These are phyloP conservation scores for Hoplias malabaricus DNA, from an alignment of 2,113 vertebrate genomes.

Conservation along the genomic window DNA sequence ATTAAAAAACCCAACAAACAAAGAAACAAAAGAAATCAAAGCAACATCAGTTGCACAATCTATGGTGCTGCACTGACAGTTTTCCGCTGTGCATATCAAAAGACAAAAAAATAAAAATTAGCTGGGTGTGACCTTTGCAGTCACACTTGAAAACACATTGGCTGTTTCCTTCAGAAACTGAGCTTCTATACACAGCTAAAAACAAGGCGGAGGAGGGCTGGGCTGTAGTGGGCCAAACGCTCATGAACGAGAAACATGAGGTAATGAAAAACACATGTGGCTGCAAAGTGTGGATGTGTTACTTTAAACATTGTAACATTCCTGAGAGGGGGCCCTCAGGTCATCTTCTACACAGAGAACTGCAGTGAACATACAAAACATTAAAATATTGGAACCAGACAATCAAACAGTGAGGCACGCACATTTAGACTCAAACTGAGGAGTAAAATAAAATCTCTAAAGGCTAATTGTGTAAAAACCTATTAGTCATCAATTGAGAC, in stretches of 20 bases:
- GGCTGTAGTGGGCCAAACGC: background rate
- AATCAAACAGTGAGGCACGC: constrained; percentile 59
- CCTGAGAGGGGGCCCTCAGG: constrained; percentile 60
- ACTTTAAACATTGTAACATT: constrained; percentile 43
- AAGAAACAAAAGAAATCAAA: background rate
- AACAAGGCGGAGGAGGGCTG: background rate
- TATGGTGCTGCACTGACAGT: background rate
- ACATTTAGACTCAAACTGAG: constrained; percentile 59
- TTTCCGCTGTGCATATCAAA: background rate
- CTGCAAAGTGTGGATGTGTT: constrained; percentile 51
- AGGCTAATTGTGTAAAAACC: constrained; percentile 15
- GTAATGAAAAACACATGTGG: constrained; percentile 64
- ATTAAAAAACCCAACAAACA: background rate
- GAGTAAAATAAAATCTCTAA: constrained; percentile 56
- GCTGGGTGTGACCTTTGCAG: background rate
- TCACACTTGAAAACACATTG: background rate
- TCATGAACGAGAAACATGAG: background rate
- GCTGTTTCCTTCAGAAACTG: background rate
- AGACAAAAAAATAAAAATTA: background rate
- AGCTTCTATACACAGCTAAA: background rate
- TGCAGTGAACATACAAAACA: constrained; percentile 65
- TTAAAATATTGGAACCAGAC: constrained; percentile 13
- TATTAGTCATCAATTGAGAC: background rate
- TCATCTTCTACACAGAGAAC: constrained; percentile 61
- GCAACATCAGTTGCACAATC: constrained; percentile 29